Evolutionary conservation across 2,113 vertebrate genomes (phyloP).

Genomic region (Eupsittula cactorum): DNA sequence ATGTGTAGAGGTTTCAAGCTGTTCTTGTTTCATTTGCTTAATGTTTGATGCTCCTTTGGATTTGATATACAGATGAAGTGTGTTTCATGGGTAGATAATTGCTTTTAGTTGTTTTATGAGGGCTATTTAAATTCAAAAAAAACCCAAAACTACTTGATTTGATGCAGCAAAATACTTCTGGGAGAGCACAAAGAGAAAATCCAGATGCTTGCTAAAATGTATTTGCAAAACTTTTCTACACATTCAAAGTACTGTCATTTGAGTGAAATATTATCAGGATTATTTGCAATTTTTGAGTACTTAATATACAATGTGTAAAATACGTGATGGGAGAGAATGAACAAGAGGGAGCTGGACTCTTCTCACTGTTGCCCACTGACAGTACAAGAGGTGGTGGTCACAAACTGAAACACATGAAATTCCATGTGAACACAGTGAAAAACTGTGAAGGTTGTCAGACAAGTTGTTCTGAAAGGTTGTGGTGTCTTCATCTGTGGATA

Average conservation of each 20-base stretch:
- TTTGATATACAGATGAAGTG: background rate
- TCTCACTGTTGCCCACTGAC: background rate
- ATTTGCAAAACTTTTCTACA: background rate
- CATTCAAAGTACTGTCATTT: background rate
- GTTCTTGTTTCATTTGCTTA: background rate
- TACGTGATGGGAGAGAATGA: background rate
- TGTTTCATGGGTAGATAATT: background rate
- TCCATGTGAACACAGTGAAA: background rate
- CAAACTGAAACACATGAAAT: background rate
- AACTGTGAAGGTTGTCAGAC: background rate
- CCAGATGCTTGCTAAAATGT: background rate
- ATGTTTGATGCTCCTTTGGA: background rate
- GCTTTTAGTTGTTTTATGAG: background rate
- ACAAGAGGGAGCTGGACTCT: background rate
- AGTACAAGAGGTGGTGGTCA: background rate
- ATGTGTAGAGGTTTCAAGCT: background rate
- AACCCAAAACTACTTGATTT: background rate
- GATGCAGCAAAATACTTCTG: background rate
- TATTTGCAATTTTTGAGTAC: background rate
- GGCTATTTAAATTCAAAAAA: background rate
- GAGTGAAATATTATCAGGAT: background rate
- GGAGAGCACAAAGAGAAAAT: background rate
- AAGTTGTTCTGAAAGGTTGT: background rate
- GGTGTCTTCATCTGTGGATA: background rate
- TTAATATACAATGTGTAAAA: background rate